Evolutionary conservation across 2,797 vertebrate genomes (phyloP).

Genomic region (Denticeps clupeoides): DNA sequence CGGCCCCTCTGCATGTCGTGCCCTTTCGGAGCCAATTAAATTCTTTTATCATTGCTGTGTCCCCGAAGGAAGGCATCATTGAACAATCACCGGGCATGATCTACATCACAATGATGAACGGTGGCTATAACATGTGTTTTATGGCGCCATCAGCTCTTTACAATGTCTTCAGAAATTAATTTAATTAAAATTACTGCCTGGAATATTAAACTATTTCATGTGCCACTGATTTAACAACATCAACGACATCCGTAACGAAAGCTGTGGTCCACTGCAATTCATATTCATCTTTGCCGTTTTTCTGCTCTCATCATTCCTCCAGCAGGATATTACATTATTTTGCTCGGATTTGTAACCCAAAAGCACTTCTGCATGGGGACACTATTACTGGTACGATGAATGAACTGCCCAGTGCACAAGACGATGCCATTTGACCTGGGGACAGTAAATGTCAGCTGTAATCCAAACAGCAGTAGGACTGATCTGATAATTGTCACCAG

Average conservation of each 20-base stretch:
- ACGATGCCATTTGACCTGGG: no score
- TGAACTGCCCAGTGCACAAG: no score
- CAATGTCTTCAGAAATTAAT: constrained; percentile 84
- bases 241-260: constrained; percentile 30
- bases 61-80: constrained; percentile 56
- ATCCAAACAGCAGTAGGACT: constrained; percentile 37
- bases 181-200: constrained; percentile 83
- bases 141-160: constrained; percentile 84
- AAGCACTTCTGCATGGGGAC: no score
- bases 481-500: constrained; percentile 49
- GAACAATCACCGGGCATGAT: constrained; percentile 60
- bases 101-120: constrained; percentile 69
- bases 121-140: constrained; percentile 64
- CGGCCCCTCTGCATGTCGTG: constrained; percentile 41
- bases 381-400: no score
- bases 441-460: constrained; percentile 12
- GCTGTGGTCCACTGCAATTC: constrained; percentile 26
- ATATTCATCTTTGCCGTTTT: background rate
- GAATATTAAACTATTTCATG: constrained; percentile 75
- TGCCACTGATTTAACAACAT: constrained; percentile 68
- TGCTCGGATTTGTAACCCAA: background rate
- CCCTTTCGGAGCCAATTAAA: constrained; percentile 63
- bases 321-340: background rate
- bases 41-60: constrained; percentile 46
- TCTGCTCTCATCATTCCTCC: background rate